Evolutionary conservation across 2,888 invertebrate genomes (phyloP).

Genomic region (Stenchaetothrips biformis): DNA sequence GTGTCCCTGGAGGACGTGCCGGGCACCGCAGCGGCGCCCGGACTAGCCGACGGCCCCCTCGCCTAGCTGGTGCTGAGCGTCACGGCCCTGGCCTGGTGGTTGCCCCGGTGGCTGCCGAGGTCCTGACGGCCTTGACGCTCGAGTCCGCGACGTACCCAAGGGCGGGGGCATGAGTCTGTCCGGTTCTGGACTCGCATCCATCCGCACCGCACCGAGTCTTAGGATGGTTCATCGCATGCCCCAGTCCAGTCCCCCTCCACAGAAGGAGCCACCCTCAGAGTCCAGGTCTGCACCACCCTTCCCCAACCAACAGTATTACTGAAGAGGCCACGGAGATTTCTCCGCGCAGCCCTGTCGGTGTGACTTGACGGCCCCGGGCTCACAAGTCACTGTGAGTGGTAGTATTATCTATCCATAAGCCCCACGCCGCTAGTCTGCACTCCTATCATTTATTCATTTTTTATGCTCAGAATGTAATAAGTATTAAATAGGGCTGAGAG

Average conservation of each 20-base stretch:
- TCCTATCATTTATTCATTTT: background rate
- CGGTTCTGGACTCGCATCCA: background rate
- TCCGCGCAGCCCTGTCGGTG: background rate
- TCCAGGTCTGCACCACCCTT: background rate
- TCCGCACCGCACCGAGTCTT: too few species aligned
- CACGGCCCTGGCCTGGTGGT: background rate
- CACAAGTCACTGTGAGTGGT: background rate
- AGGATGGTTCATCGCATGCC: background rate
- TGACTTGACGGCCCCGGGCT: background rate
- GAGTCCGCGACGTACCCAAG: background rate
- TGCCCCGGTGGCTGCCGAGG: background rate
- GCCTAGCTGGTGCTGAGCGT: conserved; percentile 3
- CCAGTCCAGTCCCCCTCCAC: too few species aligned
- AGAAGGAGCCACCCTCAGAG: background rate
- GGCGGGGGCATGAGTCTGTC: background rate
- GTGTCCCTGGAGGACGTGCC: background rate
- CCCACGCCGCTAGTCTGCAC: conserved; percentile 10
- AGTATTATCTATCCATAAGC: background rate
- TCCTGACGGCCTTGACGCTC: background rate
- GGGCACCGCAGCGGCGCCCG: background rate
- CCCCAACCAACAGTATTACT: conserved; percentile 11
- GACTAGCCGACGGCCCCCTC: background rate
- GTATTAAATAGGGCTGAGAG: background rate
- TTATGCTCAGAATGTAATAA: background rate
- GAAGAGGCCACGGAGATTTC: background rate